A percentile compares a stretch with the other conserved stretches of the same genome.
Conservation (phyloP, 2,797 vertebrate species). For the Chaunax sp. region DNA sequence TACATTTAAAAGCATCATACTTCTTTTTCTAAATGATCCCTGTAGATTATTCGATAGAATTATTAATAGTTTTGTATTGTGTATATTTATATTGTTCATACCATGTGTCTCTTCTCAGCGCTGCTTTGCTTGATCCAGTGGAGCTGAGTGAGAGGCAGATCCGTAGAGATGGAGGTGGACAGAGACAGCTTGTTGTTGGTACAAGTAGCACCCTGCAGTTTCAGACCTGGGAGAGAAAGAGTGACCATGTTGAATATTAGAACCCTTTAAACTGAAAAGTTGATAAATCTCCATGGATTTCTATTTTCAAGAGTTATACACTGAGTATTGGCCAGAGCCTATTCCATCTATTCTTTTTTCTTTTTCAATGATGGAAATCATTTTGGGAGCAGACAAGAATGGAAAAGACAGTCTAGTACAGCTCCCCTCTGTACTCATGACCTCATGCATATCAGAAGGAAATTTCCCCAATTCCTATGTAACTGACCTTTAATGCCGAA, state of each 20-base stretch:
- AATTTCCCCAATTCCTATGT: not conserved
- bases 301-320: not conserved
- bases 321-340: not conserved
- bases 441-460: not conserved
- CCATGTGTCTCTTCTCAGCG: conserved; percentile 91
- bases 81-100: conserved; percentile 52
- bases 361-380: not conserved
- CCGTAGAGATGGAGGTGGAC: conserved; percentile 93
- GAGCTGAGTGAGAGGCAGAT: conserved; percentile 95
- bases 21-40: not conserved
- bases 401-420: not conserved
- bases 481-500: conserved; percentile 95
- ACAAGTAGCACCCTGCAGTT: conserved; percentile 95
- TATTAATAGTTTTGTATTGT: not conserved
- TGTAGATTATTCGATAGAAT: not conserved
- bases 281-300: no score
- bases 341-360: not conserved
- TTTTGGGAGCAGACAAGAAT: no score
- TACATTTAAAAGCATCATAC: not conserved
- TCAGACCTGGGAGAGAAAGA: conserved; percentile 67
- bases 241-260: not conserved
- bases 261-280: not conserved
- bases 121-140: conserved; percentile 93
- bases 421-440: not conserved
- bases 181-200: conserved; percentile 96